Evolutionary conservation across 2,797 vertebrate species (phyloP).

Genomic region (Tokudaia tokunoshimensis): DNA sequence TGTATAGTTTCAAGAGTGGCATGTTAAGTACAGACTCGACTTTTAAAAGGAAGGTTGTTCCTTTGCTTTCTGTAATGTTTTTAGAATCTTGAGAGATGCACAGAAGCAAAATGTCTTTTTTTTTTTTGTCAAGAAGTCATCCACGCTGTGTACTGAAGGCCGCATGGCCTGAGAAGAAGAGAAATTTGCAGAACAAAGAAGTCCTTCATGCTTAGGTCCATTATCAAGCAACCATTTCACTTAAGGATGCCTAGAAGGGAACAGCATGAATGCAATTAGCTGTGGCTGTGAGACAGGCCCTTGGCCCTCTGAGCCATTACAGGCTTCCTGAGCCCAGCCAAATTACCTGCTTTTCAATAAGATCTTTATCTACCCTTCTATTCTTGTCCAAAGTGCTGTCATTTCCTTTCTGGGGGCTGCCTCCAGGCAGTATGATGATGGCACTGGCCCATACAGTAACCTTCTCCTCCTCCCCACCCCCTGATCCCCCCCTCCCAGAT

Average conservation of each 20-base stretch:
- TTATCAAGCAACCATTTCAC: background rate
- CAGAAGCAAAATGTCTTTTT: constrained; percentile 33
- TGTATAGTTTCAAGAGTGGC: background rate
- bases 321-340: constrained; percentile 38
- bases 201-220: background rate
- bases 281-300: background rate
- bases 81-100: constrained; percentile 1
- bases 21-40: background rate
- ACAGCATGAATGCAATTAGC: background rate
- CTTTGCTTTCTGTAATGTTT: background rate
- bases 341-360: constrained; percentile 70
- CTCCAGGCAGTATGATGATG: constrained; percentile 5
- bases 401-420: constrained; percentile 70
- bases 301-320: constrained; percentile 55
- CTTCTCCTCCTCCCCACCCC: background rate
- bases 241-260: background rate
- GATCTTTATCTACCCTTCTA: constrained; percentile 69
- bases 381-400: constrained; percentile 65
- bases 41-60: background rate
- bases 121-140: background rate
- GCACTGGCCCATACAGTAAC: background rate
- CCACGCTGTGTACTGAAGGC: background rate
- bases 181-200: constrained; percentile 54
- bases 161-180: background rate
- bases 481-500: background rate